Base-by-base conservation (phyloP, 2,113 vertebrate species). In the Herpetotheres cachinnans region DNA sequence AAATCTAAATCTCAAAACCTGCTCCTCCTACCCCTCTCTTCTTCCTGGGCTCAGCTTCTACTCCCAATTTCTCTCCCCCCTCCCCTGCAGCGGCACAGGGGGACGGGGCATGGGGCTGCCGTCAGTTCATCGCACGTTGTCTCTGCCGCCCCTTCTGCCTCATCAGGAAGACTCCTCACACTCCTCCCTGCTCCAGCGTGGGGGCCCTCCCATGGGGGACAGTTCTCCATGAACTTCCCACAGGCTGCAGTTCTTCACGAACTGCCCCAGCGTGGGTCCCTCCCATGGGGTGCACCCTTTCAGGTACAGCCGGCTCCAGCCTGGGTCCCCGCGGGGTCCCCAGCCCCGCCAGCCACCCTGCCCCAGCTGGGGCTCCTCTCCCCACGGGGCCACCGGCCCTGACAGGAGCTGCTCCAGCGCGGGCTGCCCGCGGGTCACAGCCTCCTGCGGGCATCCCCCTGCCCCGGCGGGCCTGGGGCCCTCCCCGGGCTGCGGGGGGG, bases 181-280 rank as follows among this genome's bases (percentile, higher is more conserved):
- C 65, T 79, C 34, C 8, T 73, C 29, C 18, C 47, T 49, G 52
- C 26, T 79, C n/a, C 38, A 44, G 9, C 1, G 0, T 16, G 6
- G 21, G 27, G 15, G 40, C 7, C 13, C 21, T 72, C 10, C 7
- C 20, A 47, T 0, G 2, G 17, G 17, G 10, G 22, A 7, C 19
- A 17, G 15, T 36, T 36, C 34, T 24, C 27, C n/a, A n/a, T n/a
- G n/a, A n/a, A n/a, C n/a, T n/a, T n/a, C n/a, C n/a, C n/a, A n/a
- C n/a, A n/a, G n/a, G n/a, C n/a, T n/a, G n/a, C n/a, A n/a, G n/a
- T n/a, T n/a, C n/a, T n/a, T n/a, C 76, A 26, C 61, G 36, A 42
- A 8, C 49, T 6, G 24, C 26, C 10, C 61, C 52, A 24, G 0
- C 1, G 0, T 3, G 16, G 47, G 13, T 46, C 66, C 32, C 55